Evolutionary conservation across 2,888 invertebrate species (phyloP), one percentile per base, ranked within the genome.

Genomic region (Euspilapteryx auroguttella): DNA sequence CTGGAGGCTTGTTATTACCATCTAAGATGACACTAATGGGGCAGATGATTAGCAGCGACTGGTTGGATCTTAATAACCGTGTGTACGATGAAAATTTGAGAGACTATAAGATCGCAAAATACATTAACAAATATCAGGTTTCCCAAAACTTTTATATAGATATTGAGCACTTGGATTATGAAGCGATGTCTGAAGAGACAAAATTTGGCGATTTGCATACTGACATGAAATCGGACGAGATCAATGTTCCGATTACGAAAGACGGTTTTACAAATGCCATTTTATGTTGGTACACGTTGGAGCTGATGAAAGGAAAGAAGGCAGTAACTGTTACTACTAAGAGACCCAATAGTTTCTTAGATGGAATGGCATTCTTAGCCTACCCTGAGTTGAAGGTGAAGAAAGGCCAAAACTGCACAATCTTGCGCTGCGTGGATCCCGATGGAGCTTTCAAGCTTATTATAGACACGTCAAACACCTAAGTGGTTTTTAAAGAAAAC

Each of bases 41-140:
- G 2, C 78, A 81, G 39, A 44, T 85, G n/a, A 66, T 83, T n/a
- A 56, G 75, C 38, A 81, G 83, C 4, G 49, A 71, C 14, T 82
- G 82, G 69, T 49, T 86, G 21, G 68, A 79, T 32, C 58, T 68
- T 28, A 80, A 79, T 43, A 81, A 82, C 39, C 61, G 56, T 32
- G 73, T 85, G 1, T 56, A 75, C 37, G 79, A 82, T 47, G 55
- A 55, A 14, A 81, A 83, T 52, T 56, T 80, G 2, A 66, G 69
- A 30, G 55, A 63, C 25, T 82, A 76, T 37, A 63, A 59, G 36
- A 73, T 85, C 32, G 78, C 78, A 3, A 49, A 64, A 24, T 63
- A 68, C 34, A 69, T 85, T 21, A 85, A 85, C 40, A 59, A 68
- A 38, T 85, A 78, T 49, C 65, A 79, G 46, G 83, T 85, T 33